These are phyloP conservation scores for Agrochola circellaris DNA, from an alignment of 2,888 invertebrate species.

Conservation along the genomic window DNA sequence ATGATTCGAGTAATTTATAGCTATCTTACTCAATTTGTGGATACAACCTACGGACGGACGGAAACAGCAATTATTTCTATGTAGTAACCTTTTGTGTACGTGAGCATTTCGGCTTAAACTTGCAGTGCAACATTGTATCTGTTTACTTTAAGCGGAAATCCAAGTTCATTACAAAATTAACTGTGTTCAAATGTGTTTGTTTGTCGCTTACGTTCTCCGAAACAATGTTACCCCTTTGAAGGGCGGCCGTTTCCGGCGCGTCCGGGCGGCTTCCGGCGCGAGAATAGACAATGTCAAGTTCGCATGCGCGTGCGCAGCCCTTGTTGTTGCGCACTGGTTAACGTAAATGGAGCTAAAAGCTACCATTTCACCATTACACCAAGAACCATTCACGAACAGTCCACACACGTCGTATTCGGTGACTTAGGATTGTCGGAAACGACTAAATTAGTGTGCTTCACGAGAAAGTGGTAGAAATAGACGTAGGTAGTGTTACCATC, in stretches of 20 bases:
- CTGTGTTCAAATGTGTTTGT: constrained; percentile 69
- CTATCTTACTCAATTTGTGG: neutral
- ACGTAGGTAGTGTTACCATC: neutral
- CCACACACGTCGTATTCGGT: neutral
- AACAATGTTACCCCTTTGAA: constrained; percentile 85
- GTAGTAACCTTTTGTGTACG: constrained; percentile 7
- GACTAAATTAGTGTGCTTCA: neutral
- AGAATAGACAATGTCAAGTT: constrained; percentile 88
- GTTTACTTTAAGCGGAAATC: constrained; percentile 69
- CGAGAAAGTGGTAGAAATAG: neutral
- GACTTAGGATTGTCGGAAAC: constrained; percentile 1
- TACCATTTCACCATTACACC: constrained; percentile 3
- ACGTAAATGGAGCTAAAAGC: constrained; percentile 37
- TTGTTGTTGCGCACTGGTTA: constrained; percentile 47
- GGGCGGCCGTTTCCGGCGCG: constrained; percentile 78
- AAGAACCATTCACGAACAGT: neutral
- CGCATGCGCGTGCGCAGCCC: constrained; percentile 74
- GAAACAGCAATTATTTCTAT: constrained; percentile 5
- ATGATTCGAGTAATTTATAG: neutral
- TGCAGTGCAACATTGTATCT: constrained; percentile 61
- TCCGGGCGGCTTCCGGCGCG: constrained; percentile 77
- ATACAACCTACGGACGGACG: neutral
- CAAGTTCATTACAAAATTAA: constrained; percentile 71
- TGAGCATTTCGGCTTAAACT: constrained; percentile 23
- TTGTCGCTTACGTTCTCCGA: constrained; percentile 79